phyloP scores from a whole-genome alignment of 1,140 invertebrate genomes.

The Microplitis mediator region DNA sequence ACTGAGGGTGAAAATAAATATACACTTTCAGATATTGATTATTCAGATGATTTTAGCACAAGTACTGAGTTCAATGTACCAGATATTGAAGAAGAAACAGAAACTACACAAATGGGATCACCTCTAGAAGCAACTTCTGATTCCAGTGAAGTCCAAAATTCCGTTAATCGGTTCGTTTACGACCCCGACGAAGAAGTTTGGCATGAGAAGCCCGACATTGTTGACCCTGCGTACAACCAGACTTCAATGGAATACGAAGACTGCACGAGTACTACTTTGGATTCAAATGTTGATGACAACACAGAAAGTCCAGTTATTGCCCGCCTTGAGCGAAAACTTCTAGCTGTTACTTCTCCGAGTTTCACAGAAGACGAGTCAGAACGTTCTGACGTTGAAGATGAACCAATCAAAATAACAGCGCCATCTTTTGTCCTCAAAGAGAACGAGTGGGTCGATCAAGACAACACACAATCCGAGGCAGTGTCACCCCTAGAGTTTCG shows the following conservation, averaged over 20 bases:
- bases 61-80: too few species aligned
- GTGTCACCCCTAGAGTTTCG: background rate
- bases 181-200: slow-evolving; percentile 34
- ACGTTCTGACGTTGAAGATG: background rate
- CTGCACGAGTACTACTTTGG: too few species aligned
- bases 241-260: slow-evolving; percentile 4
- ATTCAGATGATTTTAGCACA: too few species aligned
- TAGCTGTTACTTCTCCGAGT: too few species aligned
- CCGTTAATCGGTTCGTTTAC: slow-evolving; percentile 17
- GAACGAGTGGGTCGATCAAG: slow-evolving; percentile 26
- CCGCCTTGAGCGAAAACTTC: too few species aligned
- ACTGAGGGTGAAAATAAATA: too few species aligned
- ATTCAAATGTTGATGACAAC: too few species aligned
- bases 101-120: too few species aligned
- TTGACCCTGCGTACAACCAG: background rate
- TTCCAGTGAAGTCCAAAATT: background rate
- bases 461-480: background rate
- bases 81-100: too few species aligned
- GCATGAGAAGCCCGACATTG: slow-evolving; percentile 19
- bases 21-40: background rate
- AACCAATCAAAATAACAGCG: slow-evolving; percentile 9
- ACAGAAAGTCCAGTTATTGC: too few species aligned
- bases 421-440: slow-evolving; percentile 15
- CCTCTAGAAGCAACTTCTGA: too few species aligned
- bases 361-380: background rate